phyloP scores from a whole-genome alignment of 2,113 vertebrate species.

The Ivindomyrus marchei region DNA sequence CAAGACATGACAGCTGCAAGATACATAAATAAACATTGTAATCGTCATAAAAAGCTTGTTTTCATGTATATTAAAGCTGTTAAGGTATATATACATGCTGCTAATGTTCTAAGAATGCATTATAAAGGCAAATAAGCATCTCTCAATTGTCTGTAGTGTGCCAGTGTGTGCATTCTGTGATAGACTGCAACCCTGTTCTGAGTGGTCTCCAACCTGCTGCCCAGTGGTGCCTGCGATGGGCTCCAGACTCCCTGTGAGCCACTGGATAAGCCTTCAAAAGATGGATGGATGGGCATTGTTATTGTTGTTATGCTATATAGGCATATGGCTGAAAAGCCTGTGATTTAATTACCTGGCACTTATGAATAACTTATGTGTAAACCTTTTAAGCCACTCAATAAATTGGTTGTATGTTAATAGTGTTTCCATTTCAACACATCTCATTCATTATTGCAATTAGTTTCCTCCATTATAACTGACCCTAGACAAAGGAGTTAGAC shows the following conservation, averaged over 20 bases:
- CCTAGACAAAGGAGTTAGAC: neutral
- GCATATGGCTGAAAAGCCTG: neutral
- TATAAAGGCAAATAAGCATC: neutral
- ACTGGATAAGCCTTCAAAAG: neutral
- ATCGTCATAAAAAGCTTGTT: neutral
- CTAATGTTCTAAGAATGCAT: neutral
- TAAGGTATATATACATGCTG: neutral
- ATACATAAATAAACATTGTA: too few relatives aligned
- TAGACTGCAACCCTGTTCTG: neutral
- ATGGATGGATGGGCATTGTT: neutral
- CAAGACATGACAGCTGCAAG: too few relatives aligned
- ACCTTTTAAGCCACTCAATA: neutral
- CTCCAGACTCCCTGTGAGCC: neutral
- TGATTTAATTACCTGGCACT: neutral
- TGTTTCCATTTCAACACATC: constrained; percentile 1
- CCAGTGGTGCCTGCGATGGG: neutral
- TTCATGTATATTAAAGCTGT: neutral
- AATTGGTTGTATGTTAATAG: neutral
- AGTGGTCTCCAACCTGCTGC: neutral
- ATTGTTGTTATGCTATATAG: neutral
- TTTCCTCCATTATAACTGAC: neutral
- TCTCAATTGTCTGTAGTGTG: neutral
- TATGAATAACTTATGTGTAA: neutral
- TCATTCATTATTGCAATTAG: constrained; percentile 5
- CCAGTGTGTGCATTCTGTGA: neutral